phyloP scores from a whole-genome alignment of 2,888 invertebrate genomes.

The Piscicola geometra region DNA sequence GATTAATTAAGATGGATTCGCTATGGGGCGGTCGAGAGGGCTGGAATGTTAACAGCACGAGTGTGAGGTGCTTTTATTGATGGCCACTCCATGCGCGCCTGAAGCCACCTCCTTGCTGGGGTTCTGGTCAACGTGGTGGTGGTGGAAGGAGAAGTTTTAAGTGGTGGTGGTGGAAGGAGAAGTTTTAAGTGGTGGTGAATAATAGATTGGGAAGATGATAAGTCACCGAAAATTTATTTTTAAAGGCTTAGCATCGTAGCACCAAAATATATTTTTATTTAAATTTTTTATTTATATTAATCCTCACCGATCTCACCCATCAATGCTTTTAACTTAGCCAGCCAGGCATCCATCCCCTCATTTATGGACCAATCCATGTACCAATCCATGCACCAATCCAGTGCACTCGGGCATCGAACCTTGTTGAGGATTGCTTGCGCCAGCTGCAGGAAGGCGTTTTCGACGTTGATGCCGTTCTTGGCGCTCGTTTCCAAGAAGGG shows the following conservation, averaged over 20 bases:
- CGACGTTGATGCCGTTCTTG: conserved; percentile 92
- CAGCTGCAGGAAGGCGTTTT: conserved; percentile 86
- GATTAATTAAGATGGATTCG: no score
- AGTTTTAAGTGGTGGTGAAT: background rate
- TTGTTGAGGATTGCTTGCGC: conserved; percentile 91
- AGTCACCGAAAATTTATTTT: no score
- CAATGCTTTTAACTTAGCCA: no score
- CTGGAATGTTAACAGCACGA: conserved; percentile 14
- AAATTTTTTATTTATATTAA: no score
- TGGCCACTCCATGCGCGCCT: background rate
- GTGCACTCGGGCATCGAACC: no score
- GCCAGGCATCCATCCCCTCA: no score
- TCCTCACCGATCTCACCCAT: no score
- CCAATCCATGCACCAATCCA: no score
- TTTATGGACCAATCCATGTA: no score
- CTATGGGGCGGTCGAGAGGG: background rate
- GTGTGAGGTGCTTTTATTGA: background rate
- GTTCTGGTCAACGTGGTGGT: background rate
- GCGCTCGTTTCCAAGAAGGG: conserved; percentile 97
- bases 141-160: background rate
- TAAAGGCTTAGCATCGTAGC: no score
- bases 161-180: background rate
- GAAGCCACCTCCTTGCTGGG: background rate
- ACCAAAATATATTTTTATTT: no score
- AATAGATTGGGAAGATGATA: background rate